Base-by-base conservation (phyloP, 2,888 invertebrate species). In the Bunonema sp. region DNA sequence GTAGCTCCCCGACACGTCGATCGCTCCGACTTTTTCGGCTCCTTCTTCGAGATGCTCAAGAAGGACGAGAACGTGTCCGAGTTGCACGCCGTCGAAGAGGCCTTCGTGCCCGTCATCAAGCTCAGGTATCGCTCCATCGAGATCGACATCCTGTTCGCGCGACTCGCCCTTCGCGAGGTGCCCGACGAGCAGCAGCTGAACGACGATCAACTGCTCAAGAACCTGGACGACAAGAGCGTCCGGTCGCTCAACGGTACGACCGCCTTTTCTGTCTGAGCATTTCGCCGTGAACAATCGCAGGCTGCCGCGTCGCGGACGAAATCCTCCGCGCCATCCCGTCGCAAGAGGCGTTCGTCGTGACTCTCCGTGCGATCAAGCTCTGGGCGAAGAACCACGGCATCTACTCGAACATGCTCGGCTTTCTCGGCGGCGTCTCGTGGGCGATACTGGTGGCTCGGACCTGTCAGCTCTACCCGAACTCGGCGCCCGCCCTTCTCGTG, bases 61-160 rank as follows among this genome's bases (percentile, higher is more conserved):
- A 76, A 63, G 52, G 84, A 70, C 76, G 79, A 63, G 84, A 52
- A 59, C 28, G 63, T 61, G 19, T 47, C 58, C 5, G 62, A 66
- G 34, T 55, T 68, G 18, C 65, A 82, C 80, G 80, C 87, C 1
- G 89, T 99, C 0, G 91, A 93, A 71, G 93, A 93, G 70, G 97
- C 97, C 0, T 99, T 83, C 73, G 97, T 99, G 52, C 97, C 97
- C 2, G 88, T 99, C 7, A 89, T 99, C 52, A 97, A 97, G 74
- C 87, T 99, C 85, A 85, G 84, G 69, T 97, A 91, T 71, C 85
- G 88, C 75, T 87, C 85, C 23, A 89, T 97, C 54, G 97, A 97
- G 69, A 61, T 97, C 54, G 97, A 99, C 75, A 81, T 99, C 79
- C 74, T 93, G 48, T 99, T 99, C 75, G 91, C 97, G 0, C 77